Conservation (phyloP, 2,888 invertebrate genomes). For the Helobdella robusta region DNA sequence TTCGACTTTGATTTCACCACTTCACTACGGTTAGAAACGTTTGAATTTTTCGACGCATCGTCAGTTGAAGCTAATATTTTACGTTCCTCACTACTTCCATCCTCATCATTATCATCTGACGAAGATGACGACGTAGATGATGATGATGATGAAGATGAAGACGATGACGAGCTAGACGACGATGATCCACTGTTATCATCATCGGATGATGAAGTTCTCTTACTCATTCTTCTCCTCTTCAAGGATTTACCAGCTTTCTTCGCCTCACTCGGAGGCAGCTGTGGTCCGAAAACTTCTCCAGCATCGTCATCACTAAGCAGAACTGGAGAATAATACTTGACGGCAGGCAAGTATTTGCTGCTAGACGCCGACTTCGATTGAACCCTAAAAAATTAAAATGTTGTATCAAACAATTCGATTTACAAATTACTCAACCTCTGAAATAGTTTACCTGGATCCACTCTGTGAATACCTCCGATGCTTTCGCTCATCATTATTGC, state of each 20-base stretch:
- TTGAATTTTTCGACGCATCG: too few species aligned
- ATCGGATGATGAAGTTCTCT: conserved; percentile 1
- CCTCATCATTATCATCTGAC: too few species aligned
- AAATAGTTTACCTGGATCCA: background rate
- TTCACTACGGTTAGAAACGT: too few species aligned
- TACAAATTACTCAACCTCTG: background rate
- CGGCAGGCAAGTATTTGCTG: background rate
- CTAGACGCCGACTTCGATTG: background rate
- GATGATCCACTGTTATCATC: background rate
- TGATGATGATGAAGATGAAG: conserved; percentile 5
- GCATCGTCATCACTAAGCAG: conserved; percentile 12
- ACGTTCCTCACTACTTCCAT: too few species aligned
- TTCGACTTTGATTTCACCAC: too few species aligned
- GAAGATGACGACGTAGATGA: conserved; percentile 1
- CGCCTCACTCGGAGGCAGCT: conserved; percentile 5
- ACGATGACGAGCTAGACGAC: background rate
- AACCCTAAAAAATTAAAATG: background rate
- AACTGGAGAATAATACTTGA: conserved; percentile 17
- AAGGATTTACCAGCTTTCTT: background rate
- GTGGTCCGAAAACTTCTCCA: conserved; percentile 8
- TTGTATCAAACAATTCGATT: background rate
- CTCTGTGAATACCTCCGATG: background rate
- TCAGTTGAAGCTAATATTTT: too few species aligned
- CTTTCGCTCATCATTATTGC: background rate
- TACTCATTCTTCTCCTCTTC: background rate